phyloP scores from a whole-genome alignment of 35 echinoderm and acorn worm species.

The Lytechinus variegatus region DNA sequence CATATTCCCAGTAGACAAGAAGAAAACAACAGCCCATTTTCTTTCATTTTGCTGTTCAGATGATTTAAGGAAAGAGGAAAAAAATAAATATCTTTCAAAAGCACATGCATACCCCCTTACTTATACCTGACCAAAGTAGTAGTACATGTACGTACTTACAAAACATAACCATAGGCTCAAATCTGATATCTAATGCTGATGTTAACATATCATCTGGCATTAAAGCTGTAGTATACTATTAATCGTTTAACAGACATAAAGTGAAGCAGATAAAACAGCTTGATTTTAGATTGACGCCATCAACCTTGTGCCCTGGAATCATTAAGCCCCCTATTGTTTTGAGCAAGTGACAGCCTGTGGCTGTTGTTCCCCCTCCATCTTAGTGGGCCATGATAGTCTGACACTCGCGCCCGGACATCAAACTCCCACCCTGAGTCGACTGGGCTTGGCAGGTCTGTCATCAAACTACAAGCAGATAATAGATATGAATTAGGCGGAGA shows the following conservation, averaged over 20 bases:
- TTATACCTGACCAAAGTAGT: too few species aligned
- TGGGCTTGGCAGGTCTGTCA: background rate
- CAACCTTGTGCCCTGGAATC: background rate
- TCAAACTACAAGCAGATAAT: background rate
- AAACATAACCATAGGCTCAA: background rate
- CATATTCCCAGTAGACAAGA: too few species aligned
- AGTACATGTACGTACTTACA: too few species aligned
- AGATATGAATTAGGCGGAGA: background rate
- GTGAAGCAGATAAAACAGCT: background rate
- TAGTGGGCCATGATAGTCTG: background rate
- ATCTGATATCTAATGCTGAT: background rate
- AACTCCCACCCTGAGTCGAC: background rate
- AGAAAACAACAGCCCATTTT: too few species aligned
- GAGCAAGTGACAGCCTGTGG: background rate
- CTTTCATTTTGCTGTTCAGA: too few species aligned
- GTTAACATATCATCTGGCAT: background rate
- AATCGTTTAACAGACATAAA: background rate
- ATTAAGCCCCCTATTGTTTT: conserved; percentile 12
- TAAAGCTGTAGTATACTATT: background rate
- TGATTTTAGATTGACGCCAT: background rate
- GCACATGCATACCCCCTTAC: too few species aligned
- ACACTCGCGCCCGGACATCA: background rate
- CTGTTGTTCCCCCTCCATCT: background rate
- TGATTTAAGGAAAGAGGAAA: too few species aligned
- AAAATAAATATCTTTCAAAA: too few species aligned